These are phyloP conservation scores for Drosophila kuntzei DNA, from an alignment of 2,888 invertebrate species.

Conservation along the genomic window DNA sequence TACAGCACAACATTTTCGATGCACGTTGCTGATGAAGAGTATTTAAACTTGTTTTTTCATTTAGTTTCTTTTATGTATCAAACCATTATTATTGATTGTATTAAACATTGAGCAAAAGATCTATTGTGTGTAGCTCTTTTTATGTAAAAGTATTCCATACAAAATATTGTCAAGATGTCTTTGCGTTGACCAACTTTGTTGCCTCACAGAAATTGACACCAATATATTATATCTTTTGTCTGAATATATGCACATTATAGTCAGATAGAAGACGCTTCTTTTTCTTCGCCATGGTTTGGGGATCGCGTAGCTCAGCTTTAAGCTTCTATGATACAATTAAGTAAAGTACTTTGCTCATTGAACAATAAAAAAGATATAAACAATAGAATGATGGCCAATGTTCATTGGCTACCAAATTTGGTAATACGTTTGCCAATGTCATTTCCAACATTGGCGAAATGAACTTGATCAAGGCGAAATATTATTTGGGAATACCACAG, in stretches of 20 bases:
- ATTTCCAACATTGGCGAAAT: constrained; percentile 17
- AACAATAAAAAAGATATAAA: constrained; percentile 31
- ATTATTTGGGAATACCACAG: not conserved
- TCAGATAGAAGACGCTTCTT: not conserved
- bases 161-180: constrained; percentile 8
- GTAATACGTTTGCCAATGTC: constrained; percentile 35
- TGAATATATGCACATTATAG: not conserved
- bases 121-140: constrained; percentile 5
- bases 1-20: constrained; percentile 1
- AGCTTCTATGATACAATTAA: not conserved
- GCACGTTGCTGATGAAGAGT: not conserved
- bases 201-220: constrained; percentile 39
- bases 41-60: constrained; percentile 4
- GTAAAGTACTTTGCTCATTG: constrained; percentile 32
- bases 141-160: constrained; percentile 1
- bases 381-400: constrained; percentile 40
- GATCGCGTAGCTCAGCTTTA: not conserved
- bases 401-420: constrained; percentile 25
- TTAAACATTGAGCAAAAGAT: constrained; percentile 10
- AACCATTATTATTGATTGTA: constrained; percentile 9
- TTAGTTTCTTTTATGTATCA: not conserved
- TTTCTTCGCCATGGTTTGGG: not conserved
- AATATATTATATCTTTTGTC: constrained; percentile 15
- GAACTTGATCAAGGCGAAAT: constrained; percentile 36
- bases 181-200: constrained; percentile 35